These are phyloP conservation scores for Phalangium opilio DNA, from an alignment of 2,888 invertebrate genomes.

Conservation along the genomic window DNA sequence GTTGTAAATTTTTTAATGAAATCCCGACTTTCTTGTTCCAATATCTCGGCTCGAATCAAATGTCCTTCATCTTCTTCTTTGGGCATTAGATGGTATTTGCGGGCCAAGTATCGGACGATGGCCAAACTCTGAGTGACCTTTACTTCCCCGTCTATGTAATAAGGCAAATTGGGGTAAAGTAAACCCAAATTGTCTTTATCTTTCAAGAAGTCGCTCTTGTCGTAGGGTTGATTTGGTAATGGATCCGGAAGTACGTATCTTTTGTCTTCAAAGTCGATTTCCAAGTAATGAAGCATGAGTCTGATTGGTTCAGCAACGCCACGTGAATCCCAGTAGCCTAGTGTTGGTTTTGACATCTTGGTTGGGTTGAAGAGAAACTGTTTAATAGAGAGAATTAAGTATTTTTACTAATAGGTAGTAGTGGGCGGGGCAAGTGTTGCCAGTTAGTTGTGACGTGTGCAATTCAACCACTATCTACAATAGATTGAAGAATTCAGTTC, in stretches of 20 bases:
- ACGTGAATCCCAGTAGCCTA: neutral
- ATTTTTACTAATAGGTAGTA: too few relatives aligned
- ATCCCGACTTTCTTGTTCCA: constrained; percentile 24
- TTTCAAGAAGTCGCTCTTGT: constrained; percentile 19
- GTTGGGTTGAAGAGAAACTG: too few relatives aligned
- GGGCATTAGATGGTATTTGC: constrained; percentile 15
- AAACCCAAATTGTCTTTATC: constrained; percentile 24
- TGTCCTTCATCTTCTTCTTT: constrained; percentile 10
- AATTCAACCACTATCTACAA: too few relatives aligned
- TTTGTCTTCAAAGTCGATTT: neutral
- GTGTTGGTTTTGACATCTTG: neutral
- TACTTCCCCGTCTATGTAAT: constrained; percentile 31
- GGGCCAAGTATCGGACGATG: constrained; percentile 19
- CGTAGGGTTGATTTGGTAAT: neutral
- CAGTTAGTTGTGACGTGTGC: too few relatives aligned
- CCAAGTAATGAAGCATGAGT: neutral
- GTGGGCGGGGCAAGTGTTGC: too few relatives aligned
- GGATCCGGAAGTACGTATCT: neutral
- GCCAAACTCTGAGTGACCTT: constrained; percentile 29
- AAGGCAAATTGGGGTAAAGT: constrained; percentile 32
- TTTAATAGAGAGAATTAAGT: too few relatives aligned
- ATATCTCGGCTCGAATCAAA: constrained; percentile 11
- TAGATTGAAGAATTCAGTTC: too few relatives aligned
- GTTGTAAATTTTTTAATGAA: constrained; percentile 32
- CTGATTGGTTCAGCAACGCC: neutral